Conservation (phyloP, 2,797 vertebrate genomes). For the Emydoidea blandingii region DNA sequence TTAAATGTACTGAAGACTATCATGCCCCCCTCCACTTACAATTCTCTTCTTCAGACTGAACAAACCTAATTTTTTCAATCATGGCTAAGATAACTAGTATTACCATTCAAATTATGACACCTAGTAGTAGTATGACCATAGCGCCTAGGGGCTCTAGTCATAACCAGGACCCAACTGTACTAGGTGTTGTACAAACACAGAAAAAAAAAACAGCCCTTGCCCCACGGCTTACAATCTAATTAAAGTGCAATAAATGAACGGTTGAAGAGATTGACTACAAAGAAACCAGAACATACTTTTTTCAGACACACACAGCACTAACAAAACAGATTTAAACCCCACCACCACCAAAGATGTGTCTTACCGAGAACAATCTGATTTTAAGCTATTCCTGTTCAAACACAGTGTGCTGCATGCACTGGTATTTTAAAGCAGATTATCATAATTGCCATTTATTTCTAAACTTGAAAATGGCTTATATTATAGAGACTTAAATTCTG, state of each 20-base stretch:
- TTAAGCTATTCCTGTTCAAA: neutral
- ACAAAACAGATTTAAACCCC: neutral
- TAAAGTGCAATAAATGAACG: neutral
- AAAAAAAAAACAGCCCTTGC: no score
- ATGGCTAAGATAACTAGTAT: neutral
- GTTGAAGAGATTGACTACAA: neutral
- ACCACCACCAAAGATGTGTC: rapidly evolving
- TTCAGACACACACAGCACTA: neutral
- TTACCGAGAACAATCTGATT: neutral
- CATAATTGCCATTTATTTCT: neutral
- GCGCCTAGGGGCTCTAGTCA: neutral
- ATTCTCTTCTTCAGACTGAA: neutral
- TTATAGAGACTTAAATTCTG: neutral
- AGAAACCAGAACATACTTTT: neutral
- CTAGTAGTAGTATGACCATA: neutral
- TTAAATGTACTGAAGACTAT: neutral
- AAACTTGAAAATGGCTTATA: neutral
- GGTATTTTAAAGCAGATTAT: neutral
- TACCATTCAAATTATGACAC: neutral
- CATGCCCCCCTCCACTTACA: neutral
- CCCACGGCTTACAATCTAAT: neutral
- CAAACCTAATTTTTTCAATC: neutral
- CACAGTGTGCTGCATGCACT: neutral
- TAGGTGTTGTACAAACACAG: neutral
- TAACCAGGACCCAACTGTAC: neutral